Evolutionary conservation across 2,888 invertebrate genomes (phyloP), one percentile per base, ranked within the genome.

Genomic region (Sclerodermus sp.): DNA sequence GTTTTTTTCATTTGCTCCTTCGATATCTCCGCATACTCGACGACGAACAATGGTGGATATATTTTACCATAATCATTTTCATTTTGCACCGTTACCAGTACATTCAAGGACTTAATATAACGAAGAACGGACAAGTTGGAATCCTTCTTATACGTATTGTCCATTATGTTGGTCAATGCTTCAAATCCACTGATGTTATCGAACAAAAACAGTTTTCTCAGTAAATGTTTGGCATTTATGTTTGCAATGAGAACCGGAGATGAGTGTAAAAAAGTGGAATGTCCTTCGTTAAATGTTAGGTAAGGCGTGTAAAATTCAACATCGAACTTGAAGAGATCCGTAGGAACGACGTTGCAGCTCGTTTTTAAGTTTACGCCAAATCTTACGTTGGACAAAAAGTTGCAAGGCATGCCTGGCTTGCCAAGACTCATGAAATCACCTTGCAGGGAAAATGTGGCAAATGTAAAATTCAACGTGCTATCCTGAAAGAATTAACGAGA

Each of bases 191-290:
- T 80, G 13, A 81, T 65, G 45, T 81, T 83, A 66, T 89, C 88
- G 42, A 87, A 79, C 6, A 88, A 64, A 74, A 88, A 89, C 71
- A 90, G 87, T 51, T 90, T 81, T 56, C 85, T 80, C 0, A 86
- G 84, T 30, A 90, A 32, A 30, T 1, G 10, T 14, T 71, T 51
- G 78, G 76, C 44, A 47, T 79, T 73, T 51, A 81, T 72, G 60
- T 83, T 83, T 46, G 74, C 75, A 23, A 85, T 80, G 14, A 83
- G 74, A 37, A 87, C 72, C 8, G 87, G 86, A 18, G 87, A 64
- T 1, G 83, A 78, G 62, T 83, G 83, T 42, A 84, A 67, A 56
- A 77, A 65, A 36, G 69, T 68, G 43, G 73, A 78, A n/a, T 71
- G 78, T 40, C 74, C 71, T 13, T 78, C 74, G 42, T 64, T 74